Base-by-base conservation (phyloP, 2,797 vertebrate genomes). In the Girardinus metallicus region DNA sequence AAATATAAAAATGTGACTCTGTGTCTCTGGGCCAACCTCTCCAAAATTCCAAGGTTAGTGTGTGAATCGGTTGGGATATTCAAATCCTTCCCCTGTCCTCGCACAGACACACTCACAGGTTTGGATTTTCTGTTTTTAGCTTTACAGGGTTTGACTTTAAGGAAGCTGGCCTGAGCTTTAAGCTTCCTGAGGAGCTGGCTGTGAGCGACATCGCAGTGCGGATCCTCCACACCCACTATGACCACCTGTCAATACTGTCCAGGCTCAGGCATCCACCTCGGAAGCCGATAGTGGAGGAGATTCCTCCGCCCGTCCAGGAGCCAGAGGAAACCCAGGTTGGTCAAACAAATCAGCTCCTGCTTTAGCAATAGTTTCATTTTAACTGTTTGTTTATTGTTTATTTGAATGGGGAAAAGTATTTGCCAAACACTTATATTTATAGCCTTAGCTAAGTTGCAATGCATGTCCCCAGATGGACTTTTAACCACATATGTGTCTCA, bases 1-100 rank as follows among this genome's bases (percentile, higher is more conserved):
- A 94, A 80, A 84, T 94, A 96, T 70, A 91, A 95, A 70, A 96
- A 96, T 13, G 1, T 96, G 31, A 97, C 96, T 1, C 89, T 99
- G 10, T 98, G 97, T 82, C 78, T 99, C 64, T 99, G 98, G 98
- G 97, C 96, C 74, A 99, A 99, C 93, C 95, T 99, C 79, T 97
- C 95, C 88, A 98, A 97, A 93, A 97, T 97, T 83, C 89, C 94
- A 73, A 97, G 96, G 98, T 98, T 86, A 78, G 75, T 80, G 64
- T 57, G 4, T 36, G 8, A 60, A 36, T 7, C 29, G 11, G 62
- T 23, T 4, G 36, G 26, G 21, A 77, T 0, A 11, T 43, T 8
- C 26, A 26, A 3, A 43, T 21, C 36, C 8, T 6, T 34, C 9
- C 8, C n/a, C 10, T 36, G 26, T 9, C 29, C 26, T 43, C n/a